phyloP scores from a whole-genome alignment of 2,888 invertebrate genomes.

The Acanthosepion lycidas region DNA sequence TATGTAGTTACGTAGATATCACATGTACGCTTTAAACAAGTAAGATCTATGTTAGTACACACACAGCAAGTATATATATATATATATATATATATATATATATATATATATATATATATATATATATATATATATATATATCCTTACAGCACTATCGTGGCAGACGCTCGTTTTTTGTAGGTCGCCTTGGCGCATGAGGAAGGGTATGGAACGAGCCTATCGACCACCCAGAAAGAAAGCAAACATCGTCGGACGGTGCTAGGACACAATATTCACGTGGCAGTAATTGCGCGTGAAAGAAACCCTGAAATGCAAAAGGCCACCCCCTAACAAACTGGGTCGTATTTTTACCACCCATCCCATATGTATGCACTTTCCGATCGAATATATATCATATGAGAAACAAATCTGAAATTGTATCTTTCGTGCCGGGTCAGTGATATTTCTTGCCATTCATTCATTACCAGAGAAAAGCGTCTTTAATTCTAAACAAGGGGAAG shows the following conservation, averaged over 20 bases:
- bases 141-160: not conserved
- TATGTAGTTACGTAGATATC: not conserved
- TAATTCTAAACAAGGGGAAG: too few relatives aligned
- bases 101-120: too few relatives aligned
- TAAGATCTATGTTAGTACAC: not conserved
- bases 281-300: not conserved
- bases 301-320: not conserved
- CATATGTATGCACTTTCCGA: not conserved
- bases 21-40: not conserved
- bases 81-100: conserved; percentile 14
- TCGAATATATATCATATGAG: not conserved
- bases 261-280: not conserved
- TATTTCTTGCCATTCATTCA: not conserved
- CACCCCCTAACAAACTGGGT: not conserved
- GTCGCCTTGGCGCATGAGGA: not conserved
- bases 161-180: not conserved
- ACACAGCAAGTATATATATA: not conserved
- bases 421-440: not conserved
- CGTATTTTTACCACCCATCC: not conserved
- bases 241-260: not conserved
- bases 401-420: not conserved
- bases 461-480: too few relatives aligned
- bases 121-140: not conserved
- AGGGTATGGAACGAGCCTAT: not conserved
- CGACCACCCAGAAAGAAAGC: not conserved